These are phyloP conservation scores for Petrolisthes cinctipes DNA, from an alignment of 2,888 invertebrate species.

Conservation along the genomic window DNA sequence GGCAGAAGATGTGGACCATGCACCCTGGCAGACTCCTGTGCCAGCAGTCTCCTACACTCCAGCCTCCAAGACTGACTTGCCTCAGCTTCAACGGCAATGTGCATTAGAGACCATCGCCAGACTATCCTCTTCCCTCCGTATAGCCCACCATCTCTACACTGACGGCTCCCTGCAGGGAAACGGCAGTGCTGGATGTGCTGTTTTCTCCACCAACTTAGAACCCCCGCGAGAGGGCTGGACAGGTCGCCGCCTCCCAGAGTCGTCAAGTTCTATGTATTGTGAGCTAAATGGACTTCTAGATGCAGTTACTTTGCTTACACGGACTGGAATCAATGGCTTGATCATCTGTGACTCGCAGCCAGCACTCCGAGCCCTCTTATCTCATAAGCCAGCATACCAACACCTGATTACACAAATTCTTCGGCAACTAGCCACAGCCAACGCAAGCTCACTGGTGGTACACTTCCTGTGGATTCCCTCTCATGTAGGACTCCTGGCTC, in stretches of 20 bases:
- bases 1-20: not conserved
- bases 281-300: slow-evolving; percentile 10
- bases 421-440: slow-evolving; percentile 2
- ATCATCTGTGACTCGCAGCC: slow-evolving; percentile 20
- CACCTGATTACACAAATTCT: slow-evolving; percentile 1
- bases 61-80: too few relatives aligned
- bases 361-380: not conserved
- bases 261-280: slow-evolving; percentile 9
- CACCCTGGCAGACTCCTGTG: slow-evolving; percentile 18
- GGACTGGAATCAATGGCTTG: slow-evolving; percentile 7
- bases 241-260: not conserved
- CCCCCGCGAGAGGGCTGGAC: not conserved
- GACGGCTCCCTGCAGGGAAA: slow-evolving; percentile 7
- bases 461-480: slow-evolving; percentile 20
- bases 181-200: slow-evolving; percentile 7
- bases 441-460: not conserved
- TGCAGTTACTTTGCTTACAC: not conserved
- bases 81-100: too few relatives aligned
- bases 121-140: not conserved
- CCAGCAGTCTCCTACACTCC: too few relatives aligned
- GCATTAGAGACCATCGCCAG: too few relatives aligned
- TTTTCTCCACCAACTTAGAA: not conserved
- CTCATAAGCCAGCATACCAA: not conserved
- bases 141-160: slow-evolving; percentile 28
- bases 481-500: slow-evolving; percentile 14